Evolutionary conservation across 2,888 invertebrate genomes (phyloP), one percentile per base, ranked within the genome.

Genomic region (Agrotis segetum): DNA sequence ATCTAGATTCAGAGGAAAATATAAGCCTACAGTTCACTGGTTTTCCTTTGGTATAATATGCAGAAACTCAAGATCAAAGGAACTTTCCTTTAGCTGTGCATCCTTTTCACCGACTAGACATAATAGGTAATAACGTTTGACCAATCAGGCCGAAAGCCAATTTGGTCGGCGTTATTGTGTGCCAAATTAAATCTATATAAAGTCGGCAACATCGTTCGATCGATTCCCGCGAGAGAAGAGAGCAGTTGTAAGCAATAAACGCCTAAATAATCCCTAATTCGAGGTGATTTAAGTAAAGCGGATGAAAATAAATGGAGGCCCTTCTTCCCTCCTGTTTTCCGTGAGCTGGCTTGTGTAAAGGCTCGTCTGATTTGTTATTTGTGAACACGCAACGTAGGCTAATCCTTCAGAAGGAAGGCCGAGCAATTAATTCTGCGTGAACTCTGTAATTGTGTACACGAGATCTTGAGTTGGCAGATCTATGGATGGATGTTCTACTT

Each of bases 251-350:
- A 84, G 86, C 84, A 87, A 88, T 87, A 87, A 86, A 87, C 81
- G 79, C 77, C 81, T 77, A 88, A 88, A 88, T 88, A 89, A 90
- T 85, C 87, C 87, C 81, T 87, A 87, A 89, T 89, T 87, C 86
- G 69, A 78, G 78, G 85, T 86, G 89, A 89, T 90, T 89, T 88
- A 88, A 87, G 87, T 84, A 88, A 88, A 90, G 83, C 88, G 89
- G 89, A 90, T 89, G 89, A 87, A 89, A 91, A 92, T 92, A 89
- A 90, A 91, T 91, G 89, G 89, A 88, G 81, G 87, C 75, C 84
- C 68, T 79, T 82, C 82, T 84, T 75, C 60, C 68, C 84, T 70
- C 75, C 74, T 73, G 69, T 80, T 83, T 84, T 82, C 76, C 78
- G 79, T 70, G 60, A 85, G 83, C 87, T 81, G 76, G 79, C 82